Evolutionary conservation across 2,888 invertebrate genomes (phyloP).

Genomic region (Plebejus argus): DNA sequence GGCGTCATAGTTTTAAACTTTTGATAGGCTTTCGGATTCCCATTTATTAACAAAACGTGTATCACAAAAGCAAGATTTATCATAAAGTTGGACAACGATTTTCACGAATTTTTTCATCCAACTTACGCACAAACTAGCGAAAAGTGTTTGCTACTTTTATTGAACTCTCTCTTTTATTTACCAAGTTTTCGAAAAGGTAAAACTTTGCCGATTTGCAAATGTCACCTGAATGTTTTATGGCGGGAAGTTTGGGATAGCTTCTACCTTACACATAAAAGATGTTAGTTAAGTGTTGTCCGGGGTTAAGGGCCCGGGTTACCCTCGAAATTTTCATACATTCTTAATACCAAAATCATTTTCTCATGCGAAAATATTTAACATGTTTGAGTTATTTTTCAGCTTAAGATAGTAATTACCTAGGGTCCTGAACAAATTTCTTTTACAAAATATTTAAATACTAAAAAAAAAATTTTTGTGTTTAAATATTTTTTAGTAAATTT

Average conservation of each 20-base stretch:
- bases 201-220: slow-evolving; percentile 21
- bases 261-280: background rate
- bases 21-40: background rate
- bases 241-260: background rate
- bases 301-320: no score
- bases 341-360: no score
- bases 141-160: background rate
- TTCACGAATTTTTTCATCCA: background rate
- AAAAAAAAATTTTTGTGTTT: no score
- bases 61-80: background rate
- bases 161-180: background rate
- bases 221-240: slow-evolving; percentile 19
- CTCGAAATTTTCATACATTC: no score
- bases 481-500: no score
- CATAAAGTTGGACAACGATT: background rate
- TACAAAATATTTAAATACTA: no score
- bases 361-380: no score
- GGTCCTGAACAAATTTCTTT: no score
- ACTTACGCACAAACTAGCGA: background rate
- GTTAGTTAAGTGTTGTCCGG: no score
- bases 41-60: background rate
- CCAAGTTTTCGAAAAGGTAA: background rate
- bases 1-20: no score
- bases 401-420: no score
- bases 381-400: no score